These are phyloP conservation scores for Parthenolecanium corni DNA, from an alignment of 2,888 invertebrate genomes.

Conservation along the genomic window DNA sequence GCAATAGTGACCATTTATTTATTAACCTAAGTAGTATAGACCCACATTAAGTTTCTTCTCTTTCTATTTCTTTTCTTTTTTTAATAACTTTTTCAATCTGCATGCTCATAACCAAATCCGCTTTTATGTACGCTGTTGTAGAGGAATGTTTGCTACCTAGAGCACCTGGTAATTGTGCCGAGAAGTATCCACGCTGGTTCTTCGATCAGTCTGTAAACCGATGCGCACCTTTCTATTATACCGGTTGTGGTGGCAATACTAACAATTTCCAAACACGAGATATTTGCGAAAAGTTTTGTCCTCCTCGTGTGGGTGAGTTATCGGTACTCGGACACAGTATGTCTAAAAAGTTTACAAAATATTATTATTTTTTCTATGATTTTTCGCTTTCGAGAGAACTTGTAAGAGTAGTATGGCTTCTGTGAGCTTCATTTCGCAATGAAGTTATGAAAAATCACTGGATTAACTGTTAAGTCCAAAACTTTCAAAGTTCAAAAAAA, in stretches of 20 bases:
- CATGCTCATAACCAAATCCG: neutral
- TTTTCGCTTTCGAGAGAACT: too few species aligned
- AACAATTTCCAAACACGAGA: slow-evolving; percentile 69
- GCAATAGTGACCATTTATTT: too few species aligned
- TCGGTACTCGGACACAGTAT: neutral
- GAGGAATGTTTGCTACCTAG: slow-evolving; percentile 65
- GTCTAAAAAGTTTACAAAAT: too few species aligned
- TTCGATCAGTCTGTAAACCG: slow-evolving; percentile 70
- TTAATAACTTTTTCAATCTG: too few species aligned
- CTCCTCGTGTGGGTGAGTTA: slow-evolving; percentile 64
- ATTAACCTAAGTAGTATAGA: too few species aligned
- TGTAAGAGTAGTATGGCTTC: too few species aligned
- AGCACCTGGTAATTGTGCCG: slow-evolving; percentile 64
- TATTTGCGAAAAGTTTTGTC: slow-evolving; percentile 65
- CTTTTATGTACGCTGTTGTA: slow-evolving; percentile 39
- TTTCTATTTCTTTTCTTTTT: neutral
- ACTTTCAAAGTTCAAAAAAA: too few species aligned
- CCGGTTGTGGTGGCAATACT: slow-evolving; percentile 79
- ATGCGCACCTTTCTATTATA: slow-evolving; percentile 87
- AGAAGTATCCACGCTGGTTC: slow-evolving; percentile 68
- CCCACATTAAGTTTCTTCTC: too few species aligned
- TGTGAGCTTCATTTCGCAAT: too few species aligned
- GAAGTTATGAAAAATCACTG: too few species aligned
- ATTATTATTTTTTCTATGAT: too few species aligned
- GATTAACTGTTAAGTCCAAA: too few species aligned